A percentile compares a stretch with the other conserved stretches of the same genome.
phyloP scores from a whole-genome alignment of 2,797 vertebrate genomes.

The Betta splendens region DNA sequence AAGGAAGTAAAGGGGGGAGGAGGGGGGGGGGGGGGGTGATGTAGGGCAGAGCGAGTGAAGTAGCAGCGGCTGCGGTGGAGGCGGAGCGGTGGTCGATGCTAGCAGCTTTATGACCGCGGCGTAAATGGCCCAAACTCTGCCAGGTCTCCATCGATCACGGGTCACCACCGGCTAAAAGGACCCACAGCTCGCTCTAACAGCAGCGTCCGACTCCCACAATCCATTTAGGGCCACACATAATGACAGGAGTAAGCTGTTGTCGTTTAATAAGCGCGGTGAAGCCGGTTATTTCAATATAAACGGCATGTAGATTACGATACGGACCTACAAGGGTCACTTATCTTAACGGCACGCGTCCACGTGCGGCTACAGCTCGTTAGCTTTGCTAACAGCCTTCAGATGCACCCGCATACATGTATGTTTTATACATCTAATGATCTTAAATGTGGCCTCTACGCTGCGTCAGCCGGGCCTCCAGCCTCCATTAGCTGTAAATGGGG shows the following conservation, averaged over 20 bases:
- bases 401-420: background rate
- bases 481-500: conserved; percentile 73
- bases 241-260: conserved; percentile 15
- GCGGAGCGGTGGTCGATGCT: conserved; percentile 31
- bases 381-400: conserved; percentile 19
- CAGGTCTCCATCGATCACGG: conserved; percentile 64
- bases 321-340: background rate
- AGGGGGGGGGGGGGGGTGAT: conserved; percentile 14
- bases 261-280: conserved; percentile 30
- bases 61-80: conserved; percentile 22
- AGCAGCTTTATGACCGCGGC: conserved; percentile 32
- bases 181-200: conserved; percentile 22
- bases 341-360: background rate
- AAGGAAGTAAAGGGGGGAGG: conserved; percentile 26
- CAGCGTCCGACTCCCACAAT: conserved; percentile 59
- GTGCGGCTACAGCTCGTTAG: background rate
- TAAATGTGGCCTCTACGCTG: conserved; percentile 45
- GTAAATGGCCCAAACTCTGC: conserved; percentile 42
- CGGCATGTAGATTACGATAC: conserved; percentile 5
- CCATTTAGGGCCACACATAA: conserved; percentile 52
- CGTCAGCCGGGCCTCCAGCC: conserved; percentile 56
- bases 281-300: conserved; percentile 20
- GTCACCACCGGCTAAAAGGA: conserved; percentile 60
- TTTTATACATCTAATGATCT: conserved; percentile 38
- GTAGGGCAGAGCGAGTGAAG: conserved; percentile 38